These are phyloP conservation scores for Sarcophaga caerulescens DNA, from an alignment of 2,888 invertebrate species.

Conservation along the genomic window DNA sequence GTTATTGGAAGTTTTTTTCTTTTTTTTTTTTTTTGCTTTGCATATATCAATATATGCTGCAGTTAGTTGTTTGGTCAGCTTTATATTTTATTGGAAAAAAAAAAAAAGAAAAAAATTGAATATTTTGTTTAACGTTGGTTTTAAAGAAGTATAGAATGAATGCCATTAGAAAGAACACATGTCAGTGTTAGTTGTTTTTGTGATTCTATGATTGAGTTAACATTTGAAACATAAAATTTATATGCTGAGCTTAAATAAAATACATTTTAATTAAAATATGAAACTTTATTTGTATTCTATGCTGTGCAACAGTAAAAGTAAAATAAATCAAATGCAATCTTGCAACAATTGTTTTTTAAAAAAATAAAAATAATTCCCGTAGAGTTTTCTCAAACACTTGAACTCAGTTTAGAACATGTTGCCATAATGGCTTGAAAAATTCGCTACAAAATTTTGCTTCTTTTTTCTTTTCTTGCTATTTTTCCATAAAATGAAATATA, in stretches of 20 bases:
- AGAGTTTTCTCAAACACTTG: too few relatives aligned
- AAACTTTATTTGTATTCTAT: not conserved
- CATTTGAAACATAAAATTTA: not conserved
- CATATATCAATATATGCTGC: not conserved
- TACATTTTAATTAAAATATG: conserved; percentile 22
- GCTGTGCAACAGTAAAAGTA: not conserved
- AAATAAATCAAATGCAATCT: too few relatives aligned
- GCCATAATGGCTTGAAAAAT: too few relatives aligned
- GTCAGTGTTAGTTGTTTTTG: not conserved
- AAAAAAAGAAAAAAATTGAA: not conserved
- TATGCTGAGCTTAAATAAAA: not conserved
- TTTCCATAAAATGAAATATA: not conserved
- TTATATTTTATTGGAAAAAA: conserved; percentile 23
- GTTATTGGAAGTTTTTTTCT: conserved; percentile 36
- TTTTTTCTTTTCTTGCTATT: too few relatives aligned
- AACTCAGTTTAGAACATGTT: too few relatives aligned
- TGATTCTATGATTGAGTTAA: conserved; percentile 3
- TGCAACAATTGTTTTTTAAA: too few relatives aligned
- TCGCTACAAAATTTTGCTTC: too few relatives aligned
- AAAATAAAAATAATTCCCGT: too few relatives aligned
- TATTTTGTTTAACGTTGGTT: conserved; percentile 43
- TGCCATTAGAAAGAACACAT: conserved; percentile 5
- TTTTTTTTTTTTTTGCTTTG: not conserved
- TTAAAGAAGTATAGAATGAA: not conserved
- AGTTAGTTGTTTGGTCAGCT: not conserved